Base-by-base conservation (phyloP, 2,797 vertebrate genomes). In the Pelobates cultripes region DNA sequence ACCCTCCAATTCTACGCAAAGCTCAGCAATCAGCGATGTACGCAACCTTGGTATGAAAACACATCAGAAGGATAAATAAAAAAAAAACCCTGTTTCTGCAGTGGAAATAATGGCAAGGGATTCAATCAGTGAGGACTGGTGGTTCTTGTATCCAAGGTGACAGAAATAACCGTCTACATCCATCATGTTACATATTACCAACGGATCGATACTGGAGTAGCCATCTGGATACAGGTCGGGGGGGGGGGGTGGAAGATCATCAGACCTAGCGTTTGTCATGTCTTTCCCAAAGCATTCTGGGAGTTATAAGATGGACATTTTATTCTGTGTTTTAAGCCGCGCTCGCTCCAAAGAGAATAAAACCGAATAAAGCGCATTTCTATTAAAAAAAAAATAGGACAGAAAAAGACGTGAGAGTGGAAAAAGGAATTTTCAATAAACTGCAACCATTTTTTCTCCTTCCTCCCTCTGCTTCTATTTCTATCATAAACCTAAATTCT, bases 191-290 rank as follows among this genome's bases (percentile, higher is more conserved):
- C 78, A 79, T 83, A 83, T 83, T 79, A 83, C 77, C 77, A 66
- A 7, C 77, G 55, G 82, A 83, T 83, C 82, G 82, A 79, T 83
- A 83, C 77, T 47, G 71, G 82, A 72, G 77, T 57, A 57, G 82
- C 82, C 82, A 83, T 83, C 77, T 83, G 81, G 82, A 83, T 83
- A 83, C 82, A 83, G 82, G 82, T 79, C 82, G 77, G 75, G 77
- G 74, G 82, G 72, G 82, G 77, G 75, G 77, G 74, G 82, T 67
- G 82, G 79, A 83, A 77, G 72, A 70, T 64, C 77, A 79, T 83
- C 82, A 79, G 74, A 75, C 43, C 67, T 43, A 74, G 82, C 69
- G 77, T 73, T 82, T 77, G 77, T 82, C 70, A 77, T 78, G 67
- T 73, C 51, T 73, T 57, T 75, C 82, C 73, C 77, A 75, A 61